Evolutionary conservation across 2,888 invertebrate genomes (phyloP).

Genomic region (Falcaria lacertinaria): DNA sequence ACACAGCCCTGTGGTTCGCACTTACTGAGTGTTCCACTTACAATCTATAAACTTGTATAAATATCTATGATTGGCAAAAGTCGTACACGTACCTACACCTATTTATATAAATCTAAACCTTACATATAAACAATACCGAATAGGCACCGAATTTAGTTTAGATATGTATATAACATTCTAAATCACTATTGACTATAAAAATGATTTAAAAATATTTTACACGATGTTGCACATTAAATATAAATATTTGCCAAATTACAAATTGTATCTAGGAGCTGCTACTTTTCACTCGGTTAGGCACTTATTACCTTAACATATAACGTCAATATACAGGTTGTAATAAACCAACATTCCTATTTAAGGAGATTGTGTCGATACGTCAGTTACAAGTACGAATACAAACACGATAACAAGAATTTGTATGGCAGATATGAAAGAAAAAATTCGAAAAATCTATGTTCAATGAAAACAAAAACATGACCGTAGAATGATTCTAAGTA

Average conservation of each 20-base stretch:
- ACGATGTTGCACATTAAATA: not conserved
- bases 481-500: too few species aligned
- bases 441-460: too few species aligned
- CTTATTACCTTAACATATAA: not conserved
- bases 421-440: too few species aligned
- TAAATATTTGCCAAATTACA: not conserved
- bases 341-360: too few species aligned
- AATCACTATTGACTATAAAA: constrained; percentile 4
- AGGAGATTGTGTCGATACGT: too few species aligned
- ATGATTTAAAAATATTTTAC: not conserved
- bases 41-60: constrained; percentile 27
- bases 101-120: constrained; percentile 22
- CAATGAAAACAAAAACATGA: too few species aligned
- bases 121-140: constrained; percentile 35
- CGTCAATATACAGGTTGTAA: too few species aligned
- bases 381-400: too few species aligned
- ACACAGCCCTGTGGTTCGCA: constrained; percentile 38
- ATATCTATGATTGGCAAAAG: constrained; percentile 36
- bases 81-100: constrained; percentile 45
- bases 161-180: constrained; percentile 7
- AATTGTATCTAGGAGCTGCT: not conserved
- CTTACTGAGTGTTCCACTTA: constrained; percentile 26
- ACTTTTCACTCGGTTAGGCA: not conserved
- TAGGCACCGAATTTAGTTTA: constrained; percentile 35
- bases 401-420: too few species aligned